Evolutionary conservation across 2,888 invertebrate genomes (phyloP), one percentile per base, ranked within the genome.

Genomic region (Standfussiana lucernea): DNA sequence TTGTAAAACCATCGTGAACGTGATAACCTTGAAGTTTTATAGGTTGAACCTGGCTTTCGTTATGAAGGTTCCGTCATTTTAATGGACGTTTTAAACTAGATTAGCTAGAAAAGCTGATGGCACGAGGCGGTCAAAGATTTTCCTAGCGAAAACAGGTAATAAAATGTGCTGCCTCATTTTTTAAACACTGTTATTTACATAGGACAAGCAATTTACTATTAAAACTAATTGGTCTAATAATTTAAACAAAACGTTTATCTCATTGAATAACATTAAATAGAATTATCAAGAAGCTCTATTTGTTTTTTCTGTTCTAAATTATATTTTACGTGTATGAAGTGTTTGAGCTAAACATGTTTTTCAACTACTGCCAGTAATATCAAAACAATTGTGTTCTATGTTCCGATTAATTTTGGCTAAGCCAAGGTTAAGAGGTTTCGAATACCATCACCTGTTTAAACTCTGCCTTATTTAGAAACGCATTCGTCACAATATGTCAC

Each of bases 1-100:
- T 86, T 83, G 77, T 84, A 59, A 82, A 87, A 69, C 68, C 56
- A 78, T 77, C 56, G 42, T 73, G 66, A 70, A 47, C 42, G 73
- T 77, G 81, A 85, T 84, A 89, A 85, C 86, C 89, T 88, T 89
- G 85, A 84, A 77, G 76, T 83, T 86, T 80, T 80, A 76, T 77
- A 61, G 73, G 66, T 47, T 70, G 62, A 64, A 73, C 10, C 50
- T 72, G n/a, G 68, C 68, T 69, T 72, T 50, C 53, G 56, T 75
- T 65, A 50, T 37, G 18, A 62, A 71, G 53, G 35, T 47, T 75
- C 56, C 45, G 62, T 35, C 59, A 73, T 73, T 76, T 64, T 47
- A 15, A 24, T 73, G n/a, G 11, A 47, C 59, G 32, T 47, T 47
- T 8, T 7, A 6, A 35, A 32, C 62, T 56, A 71, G 59, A 61